Evolutionary conservation across 2,797 vertebrate genomes (phyloP).

Genomic region (Tinamus major): DNA sequence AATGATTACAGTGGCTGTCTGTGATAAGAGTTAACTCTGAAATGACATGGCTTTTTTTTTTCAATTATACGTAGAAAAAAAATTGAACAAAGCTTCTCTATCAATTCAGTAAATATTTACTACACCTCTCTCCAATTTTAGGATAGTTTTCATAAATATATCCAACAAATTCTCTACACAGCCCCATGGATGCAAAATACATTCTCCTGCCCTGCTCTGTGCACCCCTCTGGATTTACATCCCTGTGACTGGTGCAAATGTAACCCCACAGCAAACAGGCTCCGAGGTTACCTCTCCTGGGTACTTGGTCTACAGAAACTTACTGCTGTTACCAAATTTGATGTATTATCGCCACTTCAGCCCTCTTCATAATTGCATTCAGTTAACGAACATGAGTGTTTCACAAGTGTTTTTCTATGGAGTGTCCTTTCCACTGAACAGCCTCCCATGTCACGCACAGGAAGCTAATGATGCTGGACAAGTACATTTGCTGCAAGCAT

Average conservation of each 20-base stretch:
- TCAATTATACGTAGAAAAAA: background rate
- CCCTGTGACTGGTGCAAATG: background rate
- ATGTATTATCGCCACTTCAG: background rate
- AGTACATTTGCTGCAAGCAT: background rate
- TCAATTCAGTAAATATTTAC: background rate
- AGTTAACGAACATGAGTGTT: background rate
- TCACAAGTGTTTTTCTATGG: background rate
- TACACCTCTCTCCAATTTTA: background rate
- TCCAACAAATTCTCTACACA: background rate
- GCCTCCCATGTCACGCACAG: background rate
- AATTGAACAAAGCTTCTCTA: background rate
- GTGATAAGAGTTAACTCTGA: background rate
- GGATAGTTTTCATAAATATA: background rate
- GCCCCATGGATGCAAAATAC: background rate
- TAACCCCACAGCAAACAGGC: background rate
- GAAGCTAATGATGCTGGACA: accelerated
- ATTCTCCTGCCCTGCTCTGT: background rate
- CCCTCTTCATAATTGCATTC: background rate
- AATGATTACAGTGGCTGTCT: background rate
- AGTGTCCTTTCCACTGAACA: background rate
- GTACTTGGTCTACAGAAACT: background rate
- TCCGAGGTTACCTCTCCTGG: background rate
- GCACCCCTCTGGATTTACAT: background rate
- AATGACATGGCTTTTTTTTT: background rate
- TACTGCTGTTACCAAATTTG: background rate